Evolutionary conservation across 2,888 invertebrate species (phyloP), one percentile per base, ranked within the genome.

Genomic region (Salpingus planirostris): DNA sequence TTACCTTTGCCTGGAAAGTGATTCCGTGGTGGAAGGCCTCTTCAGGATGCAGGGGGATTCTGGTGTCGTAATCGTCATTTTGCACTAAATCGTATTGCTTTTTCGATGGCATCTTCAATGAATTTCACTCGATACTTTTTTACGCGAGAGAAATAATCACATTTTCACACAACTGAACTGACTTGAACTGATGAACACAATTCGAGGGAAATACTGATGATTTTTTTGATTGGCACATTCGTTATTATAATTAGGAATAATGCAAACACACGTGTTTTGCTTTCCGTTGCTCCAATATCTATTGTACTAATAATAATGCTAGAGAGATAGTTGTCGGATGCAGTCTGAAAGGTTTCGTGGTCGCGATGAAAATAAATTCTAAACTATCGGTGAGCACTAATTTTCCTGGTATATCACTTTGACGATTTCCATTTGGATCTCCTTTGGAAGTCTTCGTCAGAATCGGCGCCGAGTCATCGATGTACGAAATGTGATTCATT

Each of bases 21-120:
- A 97, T 95, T 52, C 97, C 97, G 64, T 90, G 89, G 52, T 90
- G 84, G 70, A 96, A 97, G 43, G 95, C 95, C 68, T 95, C 92
- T 48, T 97, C 97, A 38, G 92, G 85, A 67, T 96, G 92, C 48
- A 96, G 70, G n/a, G 96, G 95, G 59, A 96, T 90, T 60, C 92
- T 76, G 42, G 88, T 84, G 66, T 97, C 96, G 66, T 86, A 91
- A 59, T 95, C 93, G 67, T 96, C 96, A 65, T 90, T 89, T 53
- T 89, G 86, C 58, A 97, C 95, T 68, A 93, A 75, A 68, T 95
- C 88, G 73, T 96, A 96, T 57, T 80, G 80, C 65, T 84, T 85
- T 66, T 84, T 86, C 57, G 87, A 84, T 62, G 87, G 85, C 87
- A 88, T 88, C 29, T 36, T 43, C 38, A n/a, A n/a, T n/a, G n/a